phyloP scores from a whole-genome alignment of 2,888 invertebrate species.

The Drosophila peninsularis region DNA sequence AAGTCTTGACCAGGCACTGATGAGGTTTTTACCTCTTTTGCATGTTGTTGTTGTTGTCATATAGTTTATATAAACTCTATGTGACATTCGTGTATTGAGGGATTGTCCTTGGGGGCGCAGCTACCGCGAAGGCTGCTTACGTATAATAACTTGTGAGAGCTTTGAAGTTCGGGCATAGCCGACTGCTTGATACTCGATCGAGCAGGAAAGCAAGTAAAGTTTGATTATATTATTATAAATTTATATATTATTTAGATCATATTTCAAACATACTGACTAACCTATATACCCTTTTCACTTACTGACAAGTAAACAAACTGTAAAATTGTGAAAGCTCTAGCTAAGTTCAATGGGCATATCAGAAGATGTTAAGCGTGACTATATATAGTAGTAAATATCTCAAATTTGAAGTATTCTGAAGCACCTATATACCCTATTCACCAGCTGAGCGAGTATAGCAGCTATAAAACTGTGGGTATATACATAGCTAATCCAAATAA shows the following conservation, averaged over 20 bases:
- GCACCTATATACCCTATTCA: neutral
- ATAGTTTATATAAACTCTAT: slow-evolving; percentile 62
- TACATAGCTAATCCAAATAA: neutral
- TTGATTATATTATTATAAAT: neutral
- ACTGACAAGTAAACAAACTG: neutral
- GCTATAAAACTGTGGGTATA: neutral
- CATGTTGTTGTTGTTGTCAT: slow-evolving; percentile 35
- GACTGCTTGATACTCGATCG: neutral
- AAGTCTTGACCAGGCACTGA: slow-evolving; percentile 26
- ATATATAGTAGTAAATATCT: neutral
- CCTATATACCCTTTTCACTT: neutral
- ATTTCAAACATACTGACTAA: no score
- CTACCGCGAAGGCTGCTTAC: slow-evolving; percentile 58
- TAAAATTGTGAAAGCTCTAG: no score
- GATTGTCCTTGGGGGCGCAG: slow-evolving; percentile 70
- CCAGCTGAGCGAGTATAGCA: neutral
- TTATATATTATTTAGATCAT: neutral
- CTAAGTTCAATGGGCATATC: neutral
- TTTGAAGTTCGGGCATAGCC: neutral
- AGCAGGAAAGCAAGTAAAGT: neutral
- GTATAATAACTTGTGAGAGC: slow-evolving; percentile 26
- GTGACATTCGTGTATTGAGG: slow-evolving; percentile 67
- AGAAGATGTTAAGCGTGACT: neutral
- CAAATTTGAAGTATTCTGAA: neutral
- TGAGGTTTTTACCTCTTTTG: slow-evolving; percentile 17